Evolutionary conservation across 2,797 vertebrate genomes (phyloP).

Genomic region (Synanceia verrucosa): DNA sequence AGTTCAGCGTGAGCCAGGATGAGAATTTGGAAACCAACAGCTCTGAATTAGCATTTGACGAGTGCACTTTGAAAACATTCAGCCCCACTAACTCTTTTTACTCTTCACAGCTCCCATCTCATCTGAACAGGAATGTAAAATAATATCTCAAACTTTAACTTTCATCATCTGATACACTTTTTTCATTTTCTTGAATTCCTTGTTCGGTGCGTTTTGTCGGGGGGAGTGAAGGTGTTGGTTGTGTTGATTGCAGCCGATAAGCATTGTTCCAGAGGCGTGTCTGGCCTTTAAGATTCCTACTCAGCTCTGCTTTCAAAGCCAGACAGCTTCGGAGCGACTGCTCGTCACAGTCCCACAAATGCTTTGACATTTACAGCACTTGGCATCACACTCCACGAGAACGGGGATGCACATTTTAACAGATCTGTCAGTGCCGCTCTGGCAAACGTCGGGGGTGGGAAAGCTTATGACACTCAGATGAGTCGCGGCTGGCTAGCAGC

Average conservation of each 20-base stretch:
- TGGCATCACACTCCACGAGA: conserved; percentile 4
- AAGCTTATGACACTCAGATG: not conserved
- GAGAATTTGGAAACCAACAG: not conserved
- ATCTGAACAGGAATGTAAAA: not conserved
- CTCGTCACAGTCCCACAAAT: conserved; percentile 51
- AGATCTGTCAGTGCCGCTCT: conserved; percentile 21
- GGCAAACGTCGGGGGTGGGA: conserved; percentile 14
- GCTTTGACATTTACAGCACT: conserved; percentile 69
- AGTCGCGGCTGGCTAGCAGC: not conserved
- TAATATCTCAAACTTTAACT: no score
- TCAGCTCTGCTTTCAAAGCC: conserved; percentile 45
- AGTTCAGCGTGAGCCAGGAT: not conserved
- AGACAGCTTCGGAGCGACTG: conserved; percentile 6
- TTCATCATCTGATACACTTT: not conserved
- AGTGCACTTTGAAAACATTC: not conserved
- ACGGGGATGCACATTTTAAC: conserved; percentile 31
- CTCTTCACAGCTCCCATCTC: not conserved
- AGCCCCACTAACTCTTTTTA: not conserved
- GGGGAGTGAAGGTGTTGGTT: not conserved
- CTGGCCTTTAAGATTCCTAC: conserved; percentile 61
- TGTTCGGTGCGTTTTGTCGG: not conserved
- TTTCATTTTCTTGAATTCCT: not conserved
- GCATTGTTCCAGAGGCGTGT: conserved; percentile 59
- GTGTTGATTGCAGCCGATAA: conserved; percentile 41
- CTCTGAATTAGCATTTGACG: not conserved